phyloP scores from a whole-genome alignment of 2,888 invertebrate species.

The Podabrus alpinus region DNA sequence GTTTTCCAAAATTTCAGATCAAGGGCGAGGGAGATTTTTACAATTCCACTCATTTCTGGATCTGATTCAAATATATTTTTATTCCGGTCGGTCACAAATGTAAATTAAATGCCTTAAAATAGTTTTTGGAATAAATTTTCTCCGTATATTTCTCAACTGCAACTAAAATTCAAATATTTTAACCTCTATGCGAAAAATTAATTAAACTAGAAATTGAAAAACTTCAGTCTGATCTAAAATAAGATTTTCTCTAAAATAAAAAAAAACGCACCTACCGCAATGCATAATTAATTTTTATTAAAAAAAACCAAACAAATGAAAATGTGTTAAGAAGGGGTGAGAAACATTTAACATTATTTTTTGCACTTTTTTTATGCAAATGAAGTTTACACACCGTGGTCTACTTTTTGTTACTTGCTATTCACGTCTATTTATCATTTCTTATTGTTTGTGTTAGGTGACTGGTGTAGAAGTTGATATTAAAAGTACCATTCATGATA shows the following conservation, averaged over 20 bases:
- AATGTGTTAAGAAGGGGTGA: neutral
- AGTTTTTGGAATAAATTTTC: no score
- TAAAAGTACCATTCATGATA: slow-evolving; percentile 14
- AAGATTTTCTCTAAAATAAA: neutral
- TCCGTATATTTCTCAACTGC: no score
- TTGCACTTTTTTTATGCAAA: neutral
- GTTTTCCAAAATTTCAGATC: no score
- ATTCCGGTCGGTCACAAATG: no score
- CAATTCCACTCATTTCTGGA: no score
- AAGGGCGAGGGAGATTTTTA: no score
- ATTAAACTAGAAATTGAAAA: neutral
- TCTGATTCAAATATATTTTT: no score
- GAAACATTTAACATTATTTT: neutral
- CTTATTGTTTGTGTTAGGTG: slow-evolving; percentile 12
- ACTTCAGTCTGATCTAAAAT: neutral
- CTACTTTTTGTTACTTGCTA: neutral
- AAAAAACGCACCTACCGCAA: neutral
- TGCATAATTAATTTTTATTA: neutral
- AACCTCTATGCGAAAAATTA: no score
- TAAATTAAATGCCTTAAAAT: no score
- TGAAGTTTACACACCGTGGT: neutral
- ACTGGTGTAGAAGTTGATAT: slow-evolving; percentile 12
- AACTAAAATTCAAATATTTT: no score
- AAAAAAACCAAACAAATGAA: neutral
- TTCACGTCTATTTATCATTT: slow-evolving; percentile 3